Base-by-base conservation (phyloP, 2,888 invertebrate genomes). In the Agriopis leucophaearia region DNA sequence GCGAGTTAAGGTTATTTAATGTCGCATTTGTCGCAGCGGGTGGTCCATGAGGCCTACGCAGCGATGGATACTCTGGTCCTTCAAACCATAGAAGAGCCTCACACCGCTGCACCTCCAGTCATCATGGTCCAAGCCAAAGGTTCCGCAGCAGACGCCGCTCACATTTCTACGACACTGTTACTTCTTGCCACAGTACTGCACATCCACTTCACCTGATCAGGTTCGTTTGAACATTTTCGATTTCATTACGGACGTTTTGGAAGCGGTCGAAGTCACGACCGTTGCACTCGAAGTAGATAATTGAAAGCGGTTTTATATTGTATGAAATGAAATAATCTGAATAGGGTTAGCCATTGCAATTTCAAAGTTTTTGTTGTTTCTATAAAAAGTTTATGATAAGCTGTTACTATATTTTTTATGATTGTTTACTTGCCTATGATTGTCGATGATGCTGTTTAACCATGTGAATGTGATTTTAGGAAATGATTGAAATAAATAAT, bases 31-130 rank as follows among this genome's bases (percentile, higher is more conserved):
- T 76, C 83, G n/a, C 82, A 93, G 94, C 88, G 85, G 8, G 86
- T 92, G 1, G 89, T 90, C 1, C 91, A 91, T 66, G 93, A 93
- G 77, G 89, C 90, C 0, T 93, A 87, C 64, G 92, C 91, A 8
- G 93, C 93, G 0, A 83, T 90, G 83, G 91, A 91, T 58, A 91
- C 92, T 0, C 70, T 93, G 60, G 84, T 93, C 0, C 77, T 91
- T 1, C 86, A 90, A 58, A 88, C 84, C 59, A 69, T 78, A 8
- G 86, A 86, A 40, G 38, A 64, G 5, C 55, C 68, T 50, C 40
- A 78, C 0, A 36, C 74, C 0, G 72, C 59, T 0, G 72, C 74
- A 2, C 78, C 79, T 3, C 66, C 74, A 0, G 69, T 80, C 18
- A 72, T 72, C 0, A 54, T 87, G 6, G 78, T 81, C 9, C 76